Evolutionary conservation across 2,113 vertebrate genomes (phyloP).

Genomic region (Colossoma macropomum): DNA sequence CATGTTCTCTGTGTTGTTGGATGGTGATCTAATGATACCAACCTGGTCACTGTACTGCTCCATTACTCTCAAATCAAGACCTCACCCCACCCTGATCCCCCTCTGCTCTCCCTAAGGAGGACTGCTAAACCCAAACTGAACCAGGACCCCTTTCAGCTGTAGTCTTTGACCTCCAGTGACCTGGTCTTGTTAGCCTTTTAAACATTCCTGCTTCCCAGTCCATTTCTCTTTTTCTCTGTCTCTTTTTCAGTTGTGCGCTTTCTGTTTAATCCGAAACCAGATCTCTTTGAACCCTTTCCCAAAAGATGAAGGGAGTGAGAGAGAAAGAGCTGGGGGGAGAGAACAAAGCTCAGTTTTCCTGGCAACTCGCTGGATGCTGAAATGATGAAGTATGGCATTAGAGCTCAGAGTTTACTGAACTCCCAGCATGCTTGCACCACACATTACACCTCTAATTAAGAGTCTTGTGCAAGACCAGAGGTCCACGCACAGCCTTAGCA

Average conservation of each 20-base stretch:
- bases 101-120: neutral
- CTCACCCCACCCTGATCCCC: neutral
- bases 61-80: neutral
- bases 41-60: neutral
- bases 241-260: neutral
- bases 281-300: neutral
- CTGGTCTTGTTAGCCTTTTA: neutral
- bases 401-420: neutral
- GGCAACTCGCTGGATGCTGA: neutral
- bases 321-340: neutral
- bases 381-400: neutral
- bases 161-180: neutral
- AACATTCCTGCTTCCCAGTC: neutral
- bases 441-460: constrained; percentile 1
- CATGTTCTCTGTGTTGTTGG: no score
- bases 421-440: neutral
- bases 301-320: constrained; percentile 7
- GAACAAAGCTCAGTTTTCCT: neutral
- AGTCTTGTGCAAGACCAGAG: neutral
- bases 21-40: constrained; percentile 2
- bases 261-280: neutral
- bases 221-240: neutral
- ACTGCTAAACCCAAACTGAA: neutral
- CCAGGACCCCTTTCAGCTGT: neutral
- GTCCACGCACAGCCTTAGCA: neutral